Evolutionary conservation across 2,113 vertebrate genomes (phyloP), one percentile per base, ranked within the genome.

Genomic region (Plecotus auritus): DNA sequence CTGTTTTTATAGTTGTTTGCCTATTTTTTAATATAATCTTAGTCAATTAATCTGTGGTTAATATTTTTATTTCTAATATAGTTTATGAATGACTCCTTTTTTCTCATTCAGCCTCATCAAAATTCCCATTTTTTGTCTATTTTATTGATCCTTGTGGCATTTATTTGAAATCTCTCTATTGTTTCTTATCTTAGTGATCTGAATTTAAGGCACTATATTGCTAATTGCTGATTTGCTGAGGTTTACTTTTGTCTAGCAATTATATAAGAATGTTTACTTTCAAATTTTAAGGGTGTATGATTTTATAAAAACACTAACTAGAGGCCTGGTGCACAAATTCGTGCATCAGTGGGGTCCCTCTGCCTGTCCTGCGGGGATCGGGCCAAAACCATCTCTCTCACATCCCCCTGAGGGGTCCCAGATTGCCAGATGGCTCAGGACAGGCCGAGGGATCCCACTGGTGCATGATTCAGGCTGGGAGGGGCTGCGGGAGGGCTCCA

Each of bases 211-310:
- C 0, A 22, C 3, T 9, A 20, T 61, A 37, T 35, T 85, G 7
- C 16, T 92, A 78, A 54, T 47, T 83, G n/a, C 37, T 40, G 4
- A 40, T 40, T 40, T 54, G 17, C 8, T 74, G 10, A 11, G 1
- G 9, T 83, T 94, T 92, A 59, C 14, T 87, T 88, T 95, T 11
- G 0, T 37, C 17, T 77, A 70, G 4, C 3, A 67, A 30, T 73
- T 30, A n/a, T 40, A 30, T 42, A 56, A 80, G 2, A 73, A 93
- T 76, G 5, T 64, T 91, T 85, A 6, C 6, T 94, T 80, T 85
- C 42, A 67, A 84, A 47, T 73, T n/a, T 84, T 14, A 85, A 37
- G 1, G 2, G 9, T 66, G 2, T 28, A 42, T 67, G 14, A 14
- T 42, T 67, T n/a, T 42, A 56, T 59, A 26, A 18, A 35, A 45